These are phyloP conservation scores for Podabrus alpinus DNA, from an alignment of 2,888 invertebrate genomes.

Conservation along the genomic window DNA sequence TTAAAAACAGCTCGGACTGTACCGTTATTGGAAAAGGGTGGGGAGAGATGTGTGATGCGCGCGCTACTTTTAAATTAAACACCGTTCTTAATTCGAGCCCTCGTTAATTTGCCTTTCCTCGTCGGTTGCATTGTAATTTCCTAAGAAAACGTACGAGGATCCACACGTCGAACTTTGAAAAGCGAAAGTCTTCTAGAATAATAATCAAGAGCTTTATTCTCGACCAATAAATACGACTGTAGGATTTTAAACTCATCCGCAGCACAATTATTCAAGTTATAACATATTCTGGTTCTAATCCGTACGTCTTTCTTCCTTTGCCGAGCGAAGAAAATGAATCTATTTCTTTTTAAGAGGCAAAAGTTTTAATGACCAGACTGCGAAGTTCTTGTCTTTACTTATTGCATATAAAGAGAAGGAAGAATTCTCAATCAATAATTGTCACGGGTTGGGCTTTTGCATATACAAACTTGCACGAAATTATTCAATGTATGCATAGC, in stretches of 20 bases:
- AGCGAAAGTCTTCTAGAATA: conserved; percentile 53
- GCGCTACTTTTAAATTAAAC: conserved; percentile 48
- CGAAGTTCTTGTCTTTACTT: conserved; percentile 51
- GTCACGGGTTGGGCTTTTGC: conserved; percentile 59
- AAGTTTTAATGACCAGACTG: conserved; percentile 55
- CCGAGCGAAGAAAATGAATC: conserved; percentile 52
- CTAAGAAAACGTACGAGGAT: conserved; percentile 31
- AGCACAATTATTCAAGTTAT: conserved; percentile 57
- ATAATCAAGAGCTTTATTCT: conserved; percentile 53
- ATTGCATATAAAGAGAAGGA: conserved; percentile 57
- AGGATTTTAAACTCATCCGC: conserved; percentile 56
- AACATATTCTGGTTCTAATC: conserved; percentile 56
- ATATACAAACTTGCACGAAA: conserved; percentile 26
- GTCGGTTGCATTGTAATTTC: conserved; percentile 30
- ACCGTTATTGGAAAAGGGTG: conserved; percentile 41
- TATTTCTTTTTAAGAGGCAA: conserved; percentile 55
- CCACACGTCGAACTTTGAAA: conserved; percentile 40
- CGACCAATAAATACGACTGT: conserved; percentile 55
- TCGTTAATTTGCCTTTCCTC: conserved; percentile 44
- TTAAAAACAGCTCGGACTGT: conserved; percentile 47
- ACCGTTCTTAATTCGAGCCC: conserved; percentile 49
- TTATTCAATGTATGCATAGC: conserved; percentile 24
- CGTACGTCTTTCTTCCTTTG: conserved; percentile 49
- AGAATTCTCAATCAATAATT: conserved; percentile 73
- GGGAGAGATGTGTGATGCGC: conserved; percentile 45